Evolutionary conservation across 2,888 invertebrate genomes (phyloP).

Genomic region (Agonopterix heracliana): DNA sequence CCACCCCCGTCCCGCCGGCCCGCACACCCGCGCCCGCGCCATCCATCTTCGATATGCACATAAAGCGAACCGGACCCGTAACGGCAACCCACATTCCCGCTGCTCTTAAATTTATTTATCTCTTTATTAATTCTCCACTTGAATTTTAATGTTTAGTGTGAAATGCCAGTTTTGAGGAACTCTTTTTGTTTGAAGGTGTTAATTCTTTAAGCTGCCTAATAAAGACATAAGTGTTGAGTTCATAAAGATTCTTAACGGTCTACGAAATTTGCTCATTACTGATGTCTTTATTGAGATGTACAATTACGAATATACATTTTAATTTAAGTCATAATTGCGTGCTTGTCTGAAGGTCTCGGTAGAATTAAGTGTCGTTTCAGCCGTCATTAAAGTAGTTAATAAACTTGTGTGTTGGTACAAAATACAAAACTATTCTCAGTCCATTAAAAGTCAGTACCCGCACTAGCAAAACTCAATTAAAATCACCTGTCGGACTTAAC

Average conservation of each 20-base stretch:
- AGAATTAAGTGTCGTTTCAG: no score
- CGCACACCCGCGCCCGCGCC: slow-evolving; percentile 48
- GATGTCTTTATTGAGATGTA: neutral
- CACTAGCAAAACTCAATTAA: slow-evolving; percentile 42
- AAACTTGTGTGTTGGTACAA: no score
- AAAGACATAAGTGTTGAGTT: neutral
- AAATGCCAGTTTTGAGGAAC: slow-evolving; percentile 26
- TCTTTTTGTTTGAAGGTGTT: slow-evolving; percentile 4
- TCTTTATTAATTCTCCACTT: slow-evolving; percentile 73
- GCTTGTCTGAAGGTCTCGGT: no score
- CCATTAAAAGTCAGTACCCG: slow-evolving; percentile 22
- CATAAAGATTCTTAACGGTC: no score
- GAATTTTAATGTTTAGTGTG: slow-evolving; percentile 61
- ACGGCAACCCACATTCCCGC: slow-evolving; percentile 72
- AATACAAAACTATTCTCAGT: slow-evolving; percentile 11
- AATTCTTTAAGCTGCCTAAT: neutral
- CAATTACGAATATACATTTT: no score
- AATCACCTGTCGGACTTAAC: slow-evolving; percentile 46
- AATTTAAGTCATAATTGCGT: no score
- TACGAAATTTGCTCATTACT: neutral
- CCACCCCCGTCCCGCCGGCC: slow-evolving; percentile 25
- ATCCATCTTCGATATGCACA: slow-evolving; percentile 76
- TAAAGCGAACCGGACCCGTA: slow-evolving; percentile 71
- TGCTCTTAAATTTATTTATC: slow-evolving; percentile 74
- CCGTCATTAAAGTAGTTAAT: no score